A percentile compares a stretch with the other conserved stretches of the same genome.
Evolutionary conservation across 1,140 invertebrate species (phyloP).

Genomic region (Cydia splendana): DNA sequence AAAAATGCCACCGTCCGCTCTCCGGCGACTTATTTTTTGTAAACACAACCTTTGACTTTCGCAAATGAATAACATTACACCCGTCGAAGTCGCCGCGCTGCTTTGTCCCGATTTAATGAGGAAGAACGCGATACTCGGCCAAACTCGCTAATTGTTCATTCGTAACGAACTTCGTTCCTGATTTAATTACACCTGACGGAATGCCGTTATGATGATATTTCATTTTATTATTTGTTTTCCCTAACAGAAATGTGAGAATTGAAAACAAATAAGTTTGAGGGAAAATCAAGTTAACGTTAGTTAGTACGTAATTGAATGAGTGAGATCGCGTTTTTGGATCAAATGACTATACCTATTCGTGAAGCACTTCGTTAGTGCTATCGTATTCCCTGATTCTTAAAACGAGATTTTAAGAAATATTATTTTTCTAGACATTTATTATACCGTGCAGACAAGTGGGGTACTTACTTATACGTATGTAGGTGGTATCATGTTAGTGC

Average conservation of each 20-base stretch:
- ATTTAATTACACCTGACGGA: slow-evolving; percentile 51
- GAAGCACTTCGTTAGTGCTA: slow-evolving; percentile 6
- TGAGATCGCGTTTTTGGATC: slow-evolving; percentile 1
- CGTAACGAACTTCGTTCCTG: slow-evolving; percentile 53
- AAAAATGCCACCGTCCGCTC: slow-evolving; percentile 79
- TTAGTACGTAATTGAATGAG: slow-evolving; percentile 14
- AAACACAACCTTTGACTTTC: slow-evolving; percentile 79
- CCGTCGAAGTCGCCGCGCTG: slow-evolving; percentile 65
- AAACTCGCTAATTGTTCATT: slow-evolving; percentile 55
- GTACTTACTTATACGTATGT: too few species aligned
- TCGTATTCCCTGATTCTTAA: neutral
- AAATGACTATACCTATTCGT: neutral
- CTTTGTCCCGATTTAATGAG: slow-evolving; percentile 76
- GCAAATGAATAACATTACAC: slow-evolving; percentile 77
- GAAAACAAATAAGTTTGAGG: slow-evolving; percentile 20
- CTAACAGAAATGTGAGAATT: slow-evolving; percentile 18
- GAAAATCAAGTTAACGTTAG: slow-evolving; percentile 23
- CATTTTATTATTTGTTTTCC: slow-evolving; percentile 21
- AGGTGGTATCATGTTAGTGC: too few species aligned
- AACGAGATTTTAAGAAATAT: neutral
- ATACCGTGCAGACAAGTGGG: too few species aligned
- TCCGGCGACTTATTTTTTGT: slow-evolving; percentile 74
- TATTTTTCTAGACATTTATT: neutral
- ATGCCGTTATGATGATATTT: slow-evolving; percentile 38
- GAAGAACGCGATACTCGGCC: slow-evolving; percentile 61